Evolutionary conservation across 2,113 vertebrate species (phyloP).

Genomic region (Calidris pugnax): DNA sequence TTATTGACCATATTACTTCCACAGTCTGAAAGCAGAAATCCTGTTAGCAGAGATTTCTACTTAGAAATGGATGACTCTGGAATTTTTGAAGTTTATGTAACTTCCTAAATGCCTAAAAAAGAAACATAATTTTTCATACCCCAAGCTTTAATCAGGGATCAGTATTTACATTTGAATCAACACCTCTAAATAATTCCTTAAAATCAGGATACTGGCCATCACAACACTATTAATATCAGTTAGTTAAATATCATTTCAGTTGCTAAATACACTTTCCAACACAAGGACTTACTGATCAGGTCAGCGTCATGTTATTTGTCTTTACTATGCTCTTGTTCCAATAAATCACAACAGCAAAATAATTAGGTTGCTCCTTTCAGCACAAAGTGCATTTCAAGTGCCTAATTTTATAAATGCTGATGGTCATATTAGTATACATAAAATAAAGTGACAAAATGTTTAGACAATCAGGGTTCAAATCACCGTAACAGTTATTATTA

Average conservation of each 20-base stretch:
- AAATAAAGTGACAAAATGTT: constrained; percentile 6
- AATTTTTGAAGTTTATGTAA: background rate
- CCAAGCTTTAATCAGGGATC: background rate
- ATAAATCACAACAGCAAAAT: background rate
- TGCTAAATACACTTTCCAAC: constrained; percentile 1
- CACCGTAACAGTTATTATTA: background rate
- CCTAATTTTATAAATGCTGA: background rate
- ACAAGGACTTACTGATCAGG: background rate
- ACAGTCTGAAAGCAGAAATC: background rate
- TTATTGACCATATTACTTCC: background rate
- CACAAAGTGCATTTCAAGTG: background rate
- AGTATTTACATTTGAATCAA: constrained; percentile 18
- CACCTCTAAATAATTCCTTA: constrained; percentile 1
- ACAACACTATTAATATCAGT: constrained; percentile 13
- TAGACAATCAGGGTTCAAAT: background rate
- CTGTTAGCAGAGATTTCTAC: background rate
- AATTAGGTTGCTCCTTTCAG: background rate
- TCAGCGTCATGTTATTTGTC: background rate
- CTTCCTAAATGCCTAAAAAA: background rate
- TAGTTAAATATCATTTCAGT: background rate
- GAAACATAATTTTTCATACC: background rate
- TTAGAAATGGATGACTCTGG: background rate
- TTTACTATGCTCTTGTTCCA: background rate
- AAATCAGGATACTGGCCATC: constrained; percentile 25
- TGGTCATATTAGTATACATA: background rate